Evolutionary conservation across 2,113 vertebrate species (phyloP).

Genomic region (Zonotrichia leucophrys): DNA sequence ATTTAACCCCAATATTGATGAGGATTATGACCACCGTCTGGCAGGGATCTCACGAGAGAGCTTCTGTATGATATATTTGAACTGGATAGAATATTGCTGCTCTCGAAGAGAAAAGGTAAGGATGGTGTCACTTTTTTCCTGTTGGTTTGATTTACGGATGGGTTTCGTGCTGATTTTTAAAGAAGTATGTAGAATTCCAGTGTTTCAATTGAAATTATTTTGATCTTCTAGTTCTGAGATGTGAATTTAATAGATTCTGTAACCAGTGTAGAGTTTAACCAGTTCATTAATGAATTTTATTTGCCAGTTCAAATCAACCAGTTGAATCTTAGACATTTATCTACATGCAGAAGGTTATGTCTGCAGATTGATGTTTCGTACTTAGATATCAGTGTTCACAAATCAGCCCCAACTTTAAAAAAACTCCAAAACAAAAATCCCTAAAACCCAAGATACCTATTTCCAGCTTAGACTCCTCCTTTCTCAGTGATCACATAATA

Average conservation of each 20-base stretch:
- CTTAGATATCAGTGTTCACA: neutral
- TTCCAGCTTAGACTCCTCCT: neutral
- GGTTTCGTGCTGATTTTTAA: neutral
- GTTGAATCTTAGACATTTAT: neutral
- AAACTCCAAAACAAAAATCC: neutral
- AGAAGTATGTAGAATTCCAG: neutral
- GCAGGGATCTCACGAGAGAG: slow-evolving; percentile 96
- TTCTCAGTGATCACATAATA: neutral
- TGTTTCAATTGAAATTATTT: neutral
- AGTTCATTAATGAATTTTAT: neutral
- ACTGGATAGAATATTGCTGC: slow-evolving; percentile 97
- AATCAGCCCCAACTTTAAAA: neutral
- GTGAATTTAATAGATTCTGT: neutral
- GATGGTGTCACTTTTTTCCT: neutral
- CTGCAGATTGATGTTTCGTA: neutral
- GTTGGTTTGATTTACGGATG: neutral
- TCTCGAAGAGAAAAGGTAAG: slow-evolving; percentile 88
- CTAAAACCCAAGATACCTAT: neutral
- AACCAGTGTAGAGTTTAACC: neutral
- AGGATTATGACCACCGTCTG: slow-evolving; percentile 96
- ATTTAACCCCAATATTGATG: slow-evolving; percentile 98
- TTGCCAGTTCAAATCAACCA: neutral
- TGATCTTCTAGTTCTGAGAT: neutral
- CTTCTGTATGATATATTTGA: slow-evolving; percentile 92
- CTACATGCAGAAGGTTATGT: neutral